Conservation (phyloP, 1,140 invertebrate species). For the Eciton burchellii region DNA sequence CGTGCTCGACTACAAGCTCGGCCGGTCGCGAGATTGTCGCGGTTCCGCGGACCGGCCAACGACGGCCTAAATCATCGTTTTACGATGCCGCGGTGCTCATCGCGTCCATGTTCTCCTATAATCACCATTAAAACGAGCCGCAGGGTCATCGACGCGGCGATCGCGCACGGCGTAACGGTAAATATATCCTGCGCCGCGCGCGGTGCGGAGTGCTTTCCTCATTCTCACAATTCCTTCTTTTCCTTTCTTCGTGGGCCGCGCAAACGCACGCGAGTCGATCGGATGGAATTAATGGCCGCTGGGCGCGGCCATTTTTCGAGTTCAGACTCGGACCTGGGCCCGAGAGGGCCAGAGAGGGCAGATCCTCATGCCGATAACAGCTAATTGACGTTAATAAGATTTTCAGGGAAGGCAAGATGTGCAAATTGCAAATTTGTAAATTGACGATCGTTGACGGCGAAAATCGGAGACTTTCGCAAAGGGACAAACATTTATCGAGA, state of each 20-base stretch:
- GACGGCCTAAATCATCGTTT: constrained; percentile 61
- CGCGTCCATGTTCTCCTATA: constrained; percentile 48
- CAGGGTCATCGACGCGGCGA: constrained; percentile 70
- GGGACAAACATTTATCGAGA: neutral
- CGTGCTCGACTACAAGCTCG: constrained; percentile 30
- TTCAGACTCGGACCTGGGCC: neutral
- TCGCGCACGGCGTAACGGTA: constrained; percentile 68
- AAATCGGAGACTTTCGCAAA: neutral
- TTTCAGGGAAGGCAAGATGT: neutral
- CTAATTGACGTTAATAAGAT: constrained; percentile 7
- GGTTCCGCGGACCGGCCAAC: constrained; percentile 11
- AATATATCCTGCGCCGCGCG: constrained; percentile 38
- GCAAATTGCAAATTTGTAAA: no score
- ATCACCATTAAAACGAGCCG: constrained; percentile 59
- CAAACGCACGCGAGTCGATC: constrained; percentile 31
- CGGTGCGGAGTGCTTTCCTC: constrained; percentile 50
- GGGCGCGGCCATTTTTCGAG: constrained; percentile 41
- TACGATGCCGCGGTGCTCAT: constrained; percentile 28
- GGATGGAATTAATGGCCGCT: constrained; percentile 37
- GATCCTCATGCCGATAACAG: neutral
- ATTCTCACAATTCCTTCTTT: constrained; percentile 59
- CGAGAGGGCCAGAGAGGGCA: neutral
- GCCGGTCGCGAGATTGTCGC: constrained; percentile 18
- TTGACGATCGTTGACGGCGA: constrained; percentile 3
- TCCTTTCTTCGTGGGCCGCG: constrained; percentile 3